phyloP scores from a whole-genome alignment of 2,113 vertebrate species.

The Aix galericulata region DNA sequence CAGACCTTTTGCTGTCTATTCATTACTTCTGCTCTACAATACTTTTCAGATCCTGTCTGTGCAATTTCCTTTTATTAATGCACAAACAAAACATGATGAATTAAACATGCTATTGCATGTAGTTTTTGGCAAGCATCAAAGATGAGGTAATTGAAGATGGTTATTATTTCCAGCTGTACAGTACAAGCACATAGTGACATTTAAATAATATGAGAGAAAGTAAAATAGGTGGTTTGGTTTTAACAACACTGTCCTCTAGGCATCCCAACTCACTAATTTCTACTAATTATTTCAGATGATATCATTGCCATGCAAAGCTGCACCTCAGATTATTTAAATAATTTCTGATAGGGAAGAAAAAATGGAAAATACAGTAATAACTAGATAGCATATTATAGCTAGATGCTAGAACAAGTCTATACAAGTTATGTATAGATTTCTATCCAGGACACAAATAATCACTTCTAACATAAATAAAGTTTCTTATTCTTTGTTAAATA shows the following conservation, averaged over 20 bases:
- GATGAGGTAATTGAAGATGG: conserved; percentile 70
- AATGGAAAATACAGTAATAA: neutral
- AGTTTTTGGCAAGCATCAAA: conserved; percentile 73
- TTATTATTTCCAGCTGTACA: conserved; percentile 72
- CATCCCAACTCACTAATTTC: conserved; percentile 35
- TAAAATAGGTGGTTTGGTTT: conserved; percentile 56
- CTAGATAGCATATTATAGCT: neutral
- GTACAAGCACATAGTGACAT: conserved; percentile 31
- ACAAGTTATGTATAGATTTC: neutral
- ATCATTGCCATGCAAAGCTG: neutral
- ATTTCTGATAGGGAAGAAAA: neutral
- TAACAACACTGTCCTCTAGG: conserved; percentile 39
- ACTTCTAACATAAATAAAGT: neutral
- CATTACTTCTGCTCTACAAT: conserved; percentile 31
- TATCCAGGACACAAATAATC: neutral
- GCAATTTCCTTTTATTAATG: conserved; percentile 74
- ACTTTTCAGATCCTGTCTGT: conserved; percentile 56
- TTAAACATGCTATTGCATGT: conserved; percentile 70
- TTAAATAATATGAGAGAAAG: conserved; percentile 58
- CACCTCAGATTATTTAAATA: neutral
- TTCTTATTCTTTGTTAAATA: neutral
- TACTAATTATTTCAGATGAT: conserved; percentile 23
- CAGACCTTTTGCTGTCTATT: conserved; percentile 22
- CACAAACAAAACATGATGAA: conserved; percentile 75
- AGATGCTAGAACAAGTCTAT: neutral